Base-by-base conservation (phyloP, 2,888 invertebrate genomes). In the Rhogogaster chlorosoma region DNA sequence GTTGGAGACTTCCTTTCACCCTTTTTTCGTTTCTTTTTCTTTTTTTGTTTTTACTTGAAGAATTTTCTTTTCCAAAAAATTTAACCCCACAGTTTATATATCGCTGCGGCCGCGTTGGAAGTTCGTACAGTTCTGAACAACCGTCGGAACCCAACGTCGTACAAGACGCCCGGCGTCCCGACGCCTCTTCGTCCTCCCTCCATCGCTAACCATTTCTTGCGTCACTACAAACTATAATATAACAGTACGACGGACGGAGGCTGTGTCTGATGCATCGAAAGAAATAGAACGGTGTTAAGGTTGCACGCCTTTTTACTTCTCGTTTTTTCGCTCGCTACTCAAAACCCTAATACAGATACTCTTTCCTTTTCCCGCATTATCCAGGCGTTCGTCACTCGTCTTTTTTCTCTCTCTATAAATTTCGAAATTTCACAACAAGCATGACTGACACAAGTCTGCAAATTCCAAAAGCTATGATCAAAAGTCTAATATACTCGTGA, bases 261-360 rank as follows among this genome's bases (percentile, higher is more conserved):
- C 85, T 78, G 71, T 70, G 71, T 22, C 84, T 87, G 88, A 88
- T 88, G 88, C 88, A 92, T 92, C 91, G 92, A 89, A 91, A 91
- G 90, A 93, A 93, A 93, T 93, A 93, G 93, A 93, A 91, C 87
- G 89, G 90, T 93, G 93, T 92, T 93, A 93, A 93, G 93, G 92
- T 93, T 92, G 92, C 91, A 86, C 88, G 88, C 87, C 87, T 86
- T 80, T 87, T 84, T 80, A 73, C 49, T 73, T 83, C 36, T 9
- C 18, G 29, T 71, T 70, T 71, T 77, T 84, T 64, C 10, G 15
- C 22, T 86, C 83, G 67, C 64, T 84, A 73, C n/a, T n/a, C n/a
- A n/a, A n/a, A 85, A 83, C 78, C 73, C 64, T 64, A 45, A 12
- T n/a, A 12, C 5, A 7, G 5, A 26, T n/a, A 45, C 82, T 15